Conservation (phyloP, 2,888 invertebrate species). For the Cosmorhoe ocellata region DNA sequence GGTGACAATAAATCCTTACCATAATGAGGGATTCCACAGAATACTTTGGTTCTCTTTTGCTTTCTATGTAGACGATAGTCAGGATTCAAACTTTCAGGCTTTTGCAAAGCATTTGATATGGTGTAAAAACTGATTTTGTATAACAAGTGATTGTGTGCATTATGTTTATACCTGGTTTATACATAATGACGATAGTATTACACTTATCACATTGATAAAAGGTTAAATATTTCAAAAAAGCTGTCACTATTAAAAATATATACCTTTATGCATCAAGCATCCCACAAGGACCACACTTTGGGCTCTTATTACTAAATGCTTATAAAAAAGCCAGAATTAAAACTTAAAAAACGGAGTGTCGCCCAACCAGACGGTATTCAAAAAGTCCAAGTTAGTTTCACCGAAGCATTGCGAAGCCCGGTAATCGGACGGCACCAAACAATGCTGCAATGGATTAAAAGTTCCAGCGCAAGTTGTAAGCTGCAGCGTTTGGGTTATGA, state of each 20-base stretch:
- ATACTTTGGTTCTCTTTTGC: too few species aligned
- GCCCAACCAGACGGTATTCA: slow-evolving; percentile 18
- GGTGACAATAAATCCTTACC: slow-evolving; percentile 11
- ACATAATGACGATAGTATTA: too few species aligned
- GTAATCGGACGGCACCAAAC: slow-evolving; percentile 66
- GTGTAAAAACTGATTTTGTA: too few species aligned
- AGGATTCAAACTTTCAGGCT: not conserved
- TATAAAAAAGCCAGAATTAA: not conserved
- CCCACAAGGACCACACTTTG: not conserved
- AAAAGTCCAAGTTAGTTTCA: slow-evolving; percentile 21
- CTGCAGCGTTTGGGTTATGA: slow-evolving; percentile 19
- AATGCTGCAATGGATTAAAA: slow-evolving; percentile 72
- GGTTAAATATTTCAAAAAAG: too few species aligned
- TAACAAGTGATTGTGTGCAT: too few species aligned
- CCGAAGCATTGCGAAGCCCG: slow-evolving; percentile 31
- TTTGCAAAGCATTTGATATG: slow-evolving; percentile 2
- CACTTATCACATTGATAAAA: too few species aligned
- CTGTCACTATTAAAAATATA: not conserved
- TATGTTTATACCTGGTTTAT: too few species aligned
- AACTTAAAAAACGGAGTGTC: slow-evolving; percentile 2
- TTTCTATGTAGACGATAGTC: too few species aligned
- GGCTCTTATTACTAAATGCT: not conserved
- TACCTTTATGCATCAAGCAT: not conserved
- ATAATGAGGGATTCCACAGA: slow-evolving; percentile 3
- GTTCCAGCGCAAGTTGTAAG: slow-evolving; percentile 48